These are phyloP conservation scores for Helicorthomorpha holstii DNA, from an alignment of 1,140 invertebrate species.

Conservation along the genomic window DNA sequence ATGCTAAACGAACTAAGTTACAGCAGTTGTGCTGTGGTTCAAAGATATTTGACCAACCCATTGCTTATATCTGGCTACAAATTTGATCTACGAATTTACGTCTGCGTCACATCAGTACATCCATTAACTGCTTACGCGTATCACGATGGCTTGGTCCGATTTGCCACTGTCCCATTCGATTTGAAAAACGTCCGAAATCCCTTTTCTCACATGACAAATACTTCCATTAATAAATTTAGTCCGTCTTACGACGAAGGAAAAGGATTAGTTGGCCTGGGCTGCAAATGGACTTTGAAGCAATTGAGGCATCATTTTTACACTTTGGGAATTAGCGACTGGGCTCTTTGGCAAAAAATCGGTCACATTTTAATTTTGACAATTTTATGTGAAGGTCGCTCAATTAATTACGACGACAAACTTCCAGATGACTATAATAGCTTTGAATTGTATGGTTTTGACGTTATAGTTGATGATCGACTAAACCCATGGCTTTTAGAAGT, in stretches of 20 bases:
- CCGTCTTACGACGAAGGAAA: slow-evolving; percentile 62
- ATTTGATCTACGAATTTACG: slow-evolving; percentile 63
- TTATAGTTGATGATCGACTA: slow-evolving; percentile 67
- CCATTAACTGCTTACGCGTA: slow-evolving; percentile 68
- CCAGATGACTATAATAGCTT: no score
- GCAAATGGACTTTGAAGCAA: slow-evolving; percentile 66
- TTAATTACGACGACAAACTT: slow-evolving; percentile 2
- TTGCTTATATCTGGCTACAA: slow-evolving; percentile 72
- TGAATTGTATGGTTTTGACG: slow-evolving; percentile 82
- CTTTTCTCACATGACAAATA: slow-evolving; percentile 79
- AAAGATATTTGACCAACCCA: slow-evolving; percentile 70
- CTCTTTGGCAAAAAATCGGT: slow-evolving; percentile 58
- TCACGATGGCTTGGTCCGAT: slow-evolving; percentile 56
- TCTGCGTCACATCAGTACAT: slow-evolving; percentile 61
- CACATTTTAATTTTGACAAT: slow-evolving; percentile 55
- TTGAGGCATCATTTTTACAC: slow-evolving; percentile 53
- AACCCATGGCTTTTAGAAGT: slow-evolving; percentile 82
- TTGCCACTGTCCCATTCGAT: slow-evolving; percentile 67
- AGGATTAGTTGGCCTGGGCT: slow-evolving; percentile 51
- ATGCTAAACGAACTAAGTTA: slow-evolving; percentile 55
- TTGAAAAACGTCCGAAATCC: slow-evolving; percentile 55
- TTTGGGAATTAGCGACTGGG: slow-evolving; percentile 51
- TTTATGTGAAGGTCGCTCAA: slow-evolving; percentile 21
- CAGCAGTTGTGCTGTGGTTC: slow-evolving; percentile 46
- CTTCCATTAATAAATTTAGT: slow-evolving; percentile 59